phyloP scores from a whole-genome alignment of 2,113 vertebrate genomes.

The Otus sunia region DNA sequence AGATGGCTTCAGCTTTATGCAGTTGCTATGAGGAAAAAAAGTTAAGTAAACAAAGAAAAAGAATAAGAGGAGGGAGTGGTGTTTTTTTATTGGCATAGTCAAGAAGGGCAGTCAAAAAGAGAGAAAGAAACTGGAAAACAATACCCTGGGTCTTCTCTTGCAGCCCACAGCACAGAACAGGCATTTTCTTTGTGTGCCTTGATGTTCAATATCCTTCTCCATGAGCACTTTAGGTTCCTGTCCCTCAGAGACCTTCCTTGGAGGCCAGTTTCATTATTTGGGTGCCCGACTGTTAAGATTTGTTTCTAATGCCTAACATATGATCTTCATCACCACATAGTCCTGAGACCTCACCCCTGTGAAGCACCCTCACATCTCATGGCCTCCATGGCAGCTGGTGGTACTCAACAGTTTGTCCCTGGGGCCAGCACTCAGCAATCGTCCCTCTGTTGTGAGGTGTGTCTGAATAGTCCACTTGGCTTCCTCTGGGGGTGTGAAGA shows the following conservation, averaged over 20 bases:
- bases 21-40: constrained; percentile 62
- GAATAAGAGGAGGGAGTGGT: constrained; percentile 64
- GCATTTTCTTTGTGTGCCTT: neutral
- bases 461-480: neutral
- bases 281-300: neutral
- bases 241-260: neutral
- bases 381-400: neutral
- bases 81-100: constrained; percentile 25
- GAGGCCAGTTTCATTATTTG: neutral
- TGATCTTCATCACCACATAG: neutral
- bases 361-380: neutral
- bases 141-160: constrained; percentile 18
- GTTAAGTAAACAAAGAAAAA: constrained; percentile 67
- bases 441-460: neutral
- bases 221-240: neutral
- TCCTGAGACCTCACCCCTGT: neutral
- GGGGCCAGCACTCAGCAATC: neutral
- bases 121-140: constrained; percentile 22
- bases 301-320: neutral
- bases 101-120: constrained; percentile 37
- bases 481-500: neutral
- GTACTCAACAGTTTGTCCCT: neutral
- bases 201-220: neutral
- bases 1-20: constrained; percentile 53
- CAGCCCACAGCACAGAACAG: neutral